Conservation (phyloP, 2,113 vertebrate species). For the Pardalotus punctatus region DNA sequence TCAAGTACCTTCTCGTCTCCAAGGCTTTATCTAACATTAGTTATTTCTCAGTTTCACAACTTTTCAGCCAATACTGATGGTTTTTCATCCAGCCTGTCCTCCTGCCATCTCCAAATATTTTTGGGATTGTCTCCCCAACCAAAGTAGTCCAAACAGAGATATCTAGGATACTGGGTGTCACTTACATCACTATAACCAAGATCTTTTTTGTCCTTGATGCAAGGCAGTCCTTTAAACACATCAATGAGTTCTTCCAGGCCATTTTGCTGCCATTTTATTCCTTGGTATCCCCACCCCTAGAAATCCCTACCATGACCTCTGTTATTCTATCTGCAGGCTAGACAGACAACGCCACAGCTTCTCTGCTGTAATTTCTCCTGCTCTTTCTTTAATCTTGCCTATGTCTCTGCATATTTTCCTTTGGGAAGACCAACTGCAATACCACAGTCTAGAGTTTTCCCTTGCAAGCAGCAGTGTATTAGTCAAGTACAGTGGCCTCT, state of each 20-base stretch:
- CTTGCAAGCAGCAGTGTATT: background rate
- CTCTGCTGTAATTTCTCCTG: background rate
- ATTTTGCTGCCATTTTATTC: background rate
- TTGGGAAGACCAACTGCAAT: background rate
- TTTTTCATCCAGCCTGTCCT: background rate
- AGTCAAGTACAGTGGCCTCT: background rate
- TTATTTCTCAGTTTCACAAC: background rate
- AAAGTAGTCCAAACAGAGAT: background rate
- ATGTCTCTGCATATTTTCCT: background rate
- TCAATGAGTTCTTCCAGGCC: background rate
- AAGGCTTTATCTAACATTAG: background rate
- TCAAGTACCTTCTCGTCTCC: background rate
- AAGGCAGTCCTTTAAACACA: background rate
- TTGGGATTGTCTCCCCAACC: background rate
- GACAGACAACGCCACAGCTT: background rate
- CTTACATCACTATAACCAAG: background rate
- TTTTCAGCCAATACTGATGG: background rate
- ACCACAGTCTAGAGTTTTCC: background rate
- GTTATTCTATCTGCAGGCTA: background rate
- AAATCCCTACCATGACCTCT: background rate
- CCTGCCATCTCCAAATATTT: background rate
- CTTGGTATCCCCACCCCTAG: background rate
- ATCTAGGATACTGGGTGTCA: accelerated
- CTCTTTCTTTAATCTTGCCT: background rate
- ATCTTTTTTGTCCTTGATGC: background rate